These are phyloP conservation scores for Chelon labrosus DNA, from an alignment of 2,797 vertebrate genomes.

Conservation along the genomic window DNA sequence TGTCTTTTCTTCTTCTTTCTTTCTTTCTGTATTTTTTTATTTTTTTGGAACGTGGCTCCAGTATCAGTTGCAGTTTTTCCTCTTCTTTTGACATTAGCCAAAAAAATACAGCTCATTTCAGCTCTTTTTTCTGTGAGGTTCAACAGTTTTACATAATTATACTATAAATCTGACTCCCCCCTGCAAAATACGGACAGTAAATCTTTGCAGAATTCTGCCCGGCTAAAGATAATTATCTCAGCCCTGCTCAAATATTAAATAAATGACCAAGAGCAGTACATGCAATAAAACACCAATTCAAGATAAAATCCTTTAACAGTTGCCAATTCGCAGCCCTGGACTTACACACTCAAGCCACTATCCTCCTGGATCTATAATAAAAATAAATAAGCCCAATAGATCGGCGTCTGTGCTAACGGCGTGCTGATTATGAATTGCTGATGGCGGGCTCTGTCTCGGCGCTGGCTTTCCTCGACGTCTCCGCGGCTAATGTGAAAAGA, in stretches of 20 bases:
- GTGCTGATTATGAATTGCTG: conserved; percentile 48
- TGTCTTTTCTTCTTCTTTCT: neutral
- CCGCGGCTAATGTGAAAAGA: conserved; percentile 49
- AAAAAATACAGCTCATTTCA: conserved; percentile 23
- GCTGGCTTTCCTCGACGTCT: conserved; percentile 39
- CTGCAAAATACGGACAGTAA: conserved; percentile 24
- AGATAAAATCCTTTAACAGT: conserved; percentile 14
- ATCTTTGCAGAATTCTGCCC: conserved; percentile 27
- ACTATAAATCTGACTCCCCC: conserved; percentile 34
- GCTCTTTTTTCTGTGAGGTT: conserved; percentile 29
- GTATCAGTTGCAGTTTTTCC: neutral
- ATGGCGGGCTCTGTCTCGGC: conserved; percentile 13
- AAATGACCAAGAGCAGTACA: conserved; percentile 14
- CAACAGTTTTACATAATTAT: conserved; percentile 32
- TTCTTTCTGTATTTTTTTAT: no score
- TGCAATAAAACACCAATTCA: conserved; percentile 11
- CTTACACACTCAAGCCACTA: conserved; percentile 1
- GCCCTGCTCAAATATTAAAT: conserved; percentile 26
- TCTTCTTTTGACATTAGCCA: conserved; percentile 12
- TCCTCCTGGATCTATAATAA: conserved; percentile 29
- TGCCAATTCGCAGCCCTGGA: conserved; percentile 30
- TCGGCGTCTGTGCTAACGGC: conserved; percentile 26
- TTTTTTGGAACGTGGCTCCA: neutral
- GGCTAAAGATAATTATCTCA: conserved; percentile 16
- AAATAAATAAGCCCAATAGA: conserved; percentile 27